Evolutionary conservation across 2,797 vertebrate genomes (phyloP), one percentile per base, ranked within the genome.

Genomic region (Acanthurus tractus): DNA sequence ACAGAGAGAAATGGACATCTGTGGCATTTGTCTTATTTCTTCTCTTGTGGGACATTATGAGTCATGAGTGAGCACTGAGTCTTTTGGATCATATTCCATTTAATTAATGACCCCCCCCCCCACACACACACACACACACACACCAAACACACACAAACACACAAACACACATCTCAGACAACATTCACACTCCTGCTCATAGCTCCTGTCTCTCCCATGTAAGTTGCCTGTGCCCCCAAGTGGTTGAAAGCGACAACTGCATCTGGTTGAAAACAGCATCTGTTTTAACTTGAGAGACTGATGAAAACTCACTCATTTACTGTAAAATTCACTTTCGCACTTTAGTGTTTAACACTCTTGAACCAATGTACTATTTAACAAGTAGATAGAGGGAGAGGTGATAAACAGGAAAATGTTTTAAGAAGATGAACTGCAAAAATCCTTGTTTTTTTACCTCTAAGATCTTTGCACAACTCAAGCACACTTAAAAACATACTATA

Each of bases 211-310:
- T 75, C 73, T 82, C 73, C 92, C 92, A 61, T 81, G 93, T 89
- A 90, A 90, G 93, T 92, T 92, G 88, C 79, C 92, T 95, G 92
- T 92, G 95, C 95, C 95, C 93, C 93, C 95, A 92, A 95, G 95
- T 95, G 95, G 94, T 53, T 68, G 25, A 73, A 85, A 57, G 58
- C 4, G 14, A 70, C 38, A 87, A 93, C 86, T 92, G 79, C 93
- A 88, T 12, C 45, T 46, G 34, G 38, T 80, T 82, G 52, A 62
- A 7, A 69, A 53, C 15, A 48, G 29, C 50, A 58, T 63, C 36
- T 7, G 17, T 49, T 44, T 49, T 22, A 79, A 83, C 79, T 52
- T 46, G 69, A 54, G 4, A 23, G 74, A 84, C 63, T 49, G 38
- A 1, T 66, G 9, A 36, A 76, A 69, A 67, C 20, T 44, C 14